phyloP scores from a whole-genome alignment of 2,888 invertebrate genomes.

The Lysandra coridon region DNA sequence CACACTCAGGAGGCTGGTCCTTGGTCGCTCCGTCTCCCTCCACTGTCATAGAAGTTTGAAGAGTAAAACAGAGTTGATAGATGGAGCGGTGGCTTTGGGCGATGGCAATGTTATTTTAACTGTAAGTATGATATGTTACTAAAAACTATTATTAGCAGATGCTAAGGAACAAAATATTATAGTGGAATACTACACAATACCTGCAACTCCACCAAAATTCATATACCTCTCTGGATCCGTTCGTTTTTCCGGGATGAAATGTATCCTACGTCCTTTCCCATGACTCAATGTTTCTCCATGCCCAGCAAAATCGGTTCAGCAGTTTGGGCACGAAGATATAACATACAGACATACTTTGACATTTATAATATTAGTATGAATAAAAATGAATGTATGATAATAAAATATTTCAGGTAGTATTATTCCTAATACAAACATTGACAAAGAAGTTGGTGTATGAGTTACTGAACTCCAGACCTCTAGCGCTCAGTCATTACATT shows the following conservation, averaged over 20 bases:
- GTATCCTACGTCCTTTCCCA: no score
- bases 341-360: no score
- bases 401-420: slow-evolving; percentile 78
- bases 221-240: no score
- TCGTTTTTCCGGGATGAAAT: no score
- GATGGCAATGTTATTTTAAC: slow-evolving; percentile 89
- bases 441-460: slow-evolving; percentile 86
- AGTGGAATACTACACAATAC: no score
- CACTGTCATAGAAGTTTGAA: slow-evolving; percentile 80
- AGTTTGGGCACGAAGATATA: no score
- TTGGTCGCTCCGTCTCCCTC: slow-evolving; percentile 74
- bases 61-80: slow-evolving; percentile 86
- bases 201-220: no score
- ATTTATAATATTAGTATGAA: no score
- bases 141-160: not conserved
- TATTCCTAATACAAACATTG: slow-evolving; percentile 88
- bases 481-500: slow-evolving; percentile 87
- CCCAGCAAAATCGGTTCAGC: no score
- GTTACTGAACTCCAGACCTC: slow-evolving; percentile 84
- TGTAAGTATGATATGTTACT: slow-evolving; percentile 57
- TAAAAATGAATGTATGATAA: not conserved
- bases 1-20: slow-evolving; percentile 67
- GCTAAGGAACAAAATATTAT: no score
- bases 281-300: no score
- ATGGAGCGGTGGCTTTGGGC: slow-evolving; percentile 84